Evolutionary conservation across 2,888 invertebrate genomes (phyloP), one percentile per base, ranked within the genome.

Genomic region (Machimus rusticus): DNA sequence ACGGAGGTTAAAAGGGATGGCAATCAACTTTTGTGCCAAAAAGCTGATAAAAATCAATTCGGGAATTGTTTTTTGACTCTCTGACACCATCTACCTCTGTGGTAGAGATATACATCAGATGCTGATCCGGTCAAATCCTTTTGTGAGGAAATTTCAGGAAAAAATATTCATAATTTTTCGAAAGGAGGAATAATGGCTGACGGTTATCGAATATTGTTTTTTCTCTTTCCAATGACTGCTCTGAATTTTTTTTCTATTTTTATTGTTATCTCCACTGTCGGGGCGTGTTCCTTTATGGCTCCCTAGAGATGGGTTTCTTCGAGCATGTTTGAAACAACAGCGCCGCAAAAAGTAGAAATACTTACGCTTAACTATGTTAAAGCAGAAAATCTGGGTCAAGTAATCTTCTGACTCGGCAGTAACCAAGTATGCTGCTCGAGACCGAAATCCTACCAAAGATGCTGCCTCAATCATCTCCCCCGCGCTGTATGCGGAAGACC

Each of bases 401-500:
- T 55, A 55, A 55, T 81, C 81, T 78, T 43, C 43, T 78, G 23
- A 78, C 39, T 78, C 23, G 19, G 5, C 78, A 78, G 14, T 78
- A 43, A 78, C 78, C 37, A 78, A 77, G 19, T 12, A 34, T 37
- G 23, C 77, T 19, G 39, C 23, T 23, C 4, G 2, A 34, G 19
- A 9, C 37, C 77, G 23, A 23, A 34, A 6, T 34, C 34, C 6
- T 34, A 16, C 46, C 79, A 79, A 19, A 6, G 5, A 57, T 57
- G 57, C n/a, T 66, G n/a, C 51, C n/a, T 9, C 12, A 19, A 23
- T 12, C 23, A 8, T n/a, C n/a, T 51, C 12, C 28, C 66, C 66
- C 8, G 66, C 23, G 28, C 66, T 66, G 28, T 23, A 66, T 85
- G 85, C 79, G 79, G 86, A 78, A 86, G 55, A 57, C 86, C 86